Base-by-base conservation (phyloP, 2,888 invertebrate genomes). In the Cybosia mesomella region DNA sequence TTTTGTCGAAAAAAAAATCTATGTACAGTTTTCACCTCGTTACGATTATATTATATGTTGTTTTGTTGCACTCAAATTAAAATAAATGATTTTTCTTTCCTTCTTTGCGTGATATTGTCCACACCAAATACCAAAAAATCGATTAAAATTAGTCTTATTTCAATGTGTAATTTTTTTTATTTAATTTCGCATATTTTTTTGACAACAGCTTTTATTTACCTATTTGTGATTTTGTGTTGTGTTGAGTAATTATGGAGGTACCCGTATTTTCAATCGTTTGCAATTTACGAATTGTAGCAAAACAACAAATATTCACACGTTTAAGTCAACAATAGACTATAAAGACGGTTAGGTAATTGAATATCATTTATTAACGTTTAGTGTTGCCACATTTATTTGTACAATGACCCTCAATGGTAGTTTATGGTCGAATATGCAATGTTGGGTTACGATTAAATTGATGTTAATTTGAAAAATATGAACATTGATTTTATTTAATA, bases 321-420 rank as follows among this genome's bases (percentile, higher is more conserved):
- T 73, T 57, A 64, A 68, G 60, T 66, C 69, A 54, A 59, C 93
- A 93, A 93, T 92, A 77, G 88, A n/a, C 82, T 65, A 83, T 88
- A 85, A 86, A 85, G 76, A 73, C 76, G 76, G 82, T 85, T 83
- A 80, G 84, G 84, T 89, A 87, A 89, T 88, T 87, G 83, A 81
- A 87, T 88, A 88, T 85, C 82, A 87, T 87, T 88, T 85, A 87
- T 89, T 85, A 83, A 74, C 73, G 77, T 80, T 78, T 74, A 79
- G 74, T 72, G 84, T 85, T 87, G 83, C 80, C 80, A 76, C 75
- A 75, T 54, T 72, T 21, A 58, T 71, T 67, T 74, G 68, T 79
- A 72, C 73, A 75, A 72, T 79, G 80, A 76, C 80, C 73, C 68
- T 60, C 70, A 75, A 71, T 71, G 66, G 18, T 62, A 79, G 79